These are phyloP conservation scores for Rhingia campestris DNA, from an alignment of 2,888 invertebrate species.

Conservation along the genomic window DNA sequence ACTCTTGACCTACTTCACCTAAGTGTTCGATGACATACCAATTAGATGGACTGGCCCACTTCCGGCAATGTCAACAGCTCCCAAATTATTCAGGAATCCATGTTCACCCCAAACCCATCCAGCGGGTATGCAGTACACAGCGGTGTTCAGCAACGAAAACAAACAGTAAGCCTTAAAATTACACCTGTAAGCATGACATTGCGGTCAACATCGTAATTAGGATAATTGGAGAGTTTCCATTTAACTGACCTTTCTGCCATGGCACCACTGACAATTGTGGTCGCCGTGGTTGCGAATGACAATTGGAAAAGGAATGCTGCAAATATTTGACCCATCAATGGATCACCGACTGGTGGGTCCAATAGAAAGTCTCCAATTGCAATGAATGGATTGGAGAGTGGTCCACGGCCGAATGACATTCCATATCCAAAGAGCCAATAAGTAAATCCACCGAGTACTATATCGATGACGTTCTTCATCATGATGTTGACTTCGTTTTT, in stretches of 20 bases:
- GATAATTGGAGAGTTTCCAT: background rate
- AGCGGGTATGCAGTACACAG: conserved; percentile 95
- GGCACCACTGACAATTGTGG: conserved; percentile 96
- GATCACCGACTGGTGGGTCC: conserved; percentile 89
- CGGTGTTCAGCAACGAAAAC: conserved; percentile 93
- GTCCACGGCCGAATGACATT: conserved; percentile 91
- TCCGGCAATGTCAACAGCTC: conserved; percentile 96
- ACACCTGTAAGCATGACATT: conserved; percentile 85
- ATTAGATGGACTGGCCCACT: conserved; percentile 95
- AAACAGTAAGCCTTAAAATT: conserved; percentile 95
- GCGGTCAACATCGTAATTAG: background rate
- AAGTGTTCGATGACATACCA: conserved; percentile 82
- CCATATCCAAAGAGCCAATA: conserved; percentile 98
- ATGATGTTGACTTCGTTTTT: conserved; percentile 98
- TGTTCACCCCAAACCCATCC: conserved; percentile 96
- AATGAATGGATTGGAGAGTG: conserved; percentile 90
- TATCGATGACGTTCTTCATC: conserved; percentile 98
- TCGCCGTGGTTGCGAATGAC: conserved; percentile 93
- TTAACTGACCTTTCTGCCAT: conserved; percentile 93
- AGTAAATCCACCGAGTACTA: conserved; percentile 93
- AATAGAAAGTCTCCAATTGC: conserved; percentile 93
- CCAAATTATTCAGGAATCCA: conserved; percentile 92
- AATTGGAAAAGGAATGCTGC: conserved; percentile 95
- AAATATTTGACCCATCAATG: conserved; percentile 92
- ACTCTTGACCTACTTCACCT: conserved; percentile 3